phyloP scores from a whole-genome alignment of 1,140 invertebrate genomes.

The Zophobas atratus region DNA sequence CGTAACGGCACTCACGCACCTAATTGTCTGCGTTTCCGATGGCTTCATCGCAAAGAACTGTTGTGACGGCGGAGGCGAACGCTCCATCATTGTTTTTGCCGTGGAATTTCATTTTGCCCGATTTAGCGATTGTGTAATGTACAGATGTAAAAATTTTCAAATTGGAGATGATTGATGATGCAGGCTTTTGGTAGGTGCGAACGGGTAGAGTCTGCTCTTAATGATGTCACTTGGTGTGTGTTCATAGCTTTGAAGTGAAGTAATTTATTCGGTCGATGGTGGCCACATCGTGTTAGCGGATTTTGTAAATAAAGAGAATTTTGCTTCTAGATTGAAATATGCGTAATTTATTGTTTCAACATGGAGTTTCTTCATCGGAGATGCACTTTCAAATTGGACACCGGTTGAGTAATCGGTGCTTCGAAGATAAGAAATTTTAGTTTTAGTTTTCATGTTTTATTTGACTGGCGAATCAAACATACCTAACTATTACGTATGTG shows the following conservation, averaged over 20 bases:
- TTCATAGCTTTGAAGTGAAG: slow-evolving; percentile 20
- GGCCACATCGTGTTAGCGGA: no score
- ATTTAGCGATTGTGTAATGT: slow-evolving; percentile 14
- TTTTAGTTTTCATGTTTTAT: no score
- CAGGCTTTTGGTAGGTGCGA: slow-evolving; percentile 10
- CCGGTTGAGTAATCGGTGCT: no score
- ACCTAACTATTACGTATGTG: no score
- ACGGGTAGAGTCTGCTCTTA: slow-evolving; percentile 32
- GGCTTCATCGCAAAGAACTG: not conserved
- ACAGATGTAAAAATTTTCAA: slow-evolving; percentile 21
- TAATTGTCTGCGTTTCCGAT: slow-evolving; percentile 19
- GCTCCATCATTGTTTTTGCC: not conserved
- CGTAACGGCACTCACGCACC: slow-evolving; percentile 9
- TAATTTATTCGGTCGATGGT: slow-evolving; percentile 7
- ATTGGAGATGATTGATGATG: slow-evolving; percentile 29
- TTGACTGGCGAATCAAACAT: no score
- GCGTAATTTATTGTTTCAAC: no score
- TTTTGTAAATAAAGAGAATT: no score
- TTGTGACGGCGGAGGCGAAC: not conserved
- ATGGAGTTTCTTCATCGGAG: no score
- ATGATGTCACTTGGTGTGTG: slow-evolving; percentile 39
- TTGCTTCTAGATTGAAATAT: no score
- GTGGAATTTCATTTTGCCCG: not conserved
- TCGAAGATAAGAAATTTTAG: no score
- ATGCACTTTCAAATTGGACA: no score